These are phyloP conservation scores for Australoheros scitulus DNA, from an alignment of 2,113 vertebrate genomes.

Conservation along the genomic window DNA sequence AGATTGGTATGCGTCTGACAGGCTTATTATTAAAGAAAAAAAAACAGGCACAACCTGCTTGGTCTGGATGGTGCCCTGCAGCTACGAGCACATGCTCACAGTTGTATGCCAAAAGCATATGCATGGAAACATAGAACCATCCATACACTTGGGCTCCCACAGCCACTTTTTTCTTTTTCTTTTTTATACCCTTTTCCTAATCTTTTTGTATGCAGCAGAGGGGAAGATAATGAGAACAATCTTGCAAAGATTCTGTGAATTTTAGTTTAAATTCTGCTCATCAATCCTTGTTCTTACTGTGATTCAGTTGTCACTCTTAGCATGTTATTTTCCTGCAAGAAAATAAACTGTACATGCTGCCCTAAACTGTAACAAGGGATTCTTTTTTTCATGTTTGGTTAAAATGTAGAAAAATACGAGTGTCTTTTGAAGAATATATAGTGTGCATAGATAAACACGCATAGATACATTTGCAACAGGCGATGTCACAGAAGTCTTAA, in stretches of 20 bases:
- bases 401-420: background rate
- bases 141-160: background rate
- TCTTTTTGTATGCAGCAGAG: background rate
- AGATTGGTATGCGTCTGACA: conserved; percentile 62
- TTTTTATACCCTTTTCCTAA: background rate
- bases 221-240: background rate
- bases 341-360: background rate
- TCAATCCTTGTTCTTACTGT: background rate
- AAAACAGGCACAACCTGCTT: conserved; percentile 34
- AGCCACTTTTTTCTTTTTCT: background rate
- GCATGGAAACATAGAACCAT: background rate
- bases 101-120: conserved; percentile 6
- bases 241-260: background rate
- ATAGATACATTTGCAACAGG: background rate
- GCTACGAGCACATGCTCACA: background rate
- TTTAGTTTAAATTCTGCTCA: background rate
- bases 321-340: background rate
- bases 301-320: background rate
- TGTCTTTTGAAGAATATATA: background rate
- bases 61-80: conserved; percentile 29
- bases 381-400: background rate
- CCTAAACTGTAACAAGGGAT: background rate
- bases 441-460: background rate
- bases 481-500: conserved; percentile 14
- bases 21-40: conserved; percentile 40